phyloP scores from a whole-genome alignment of 2,113 vertebrate species.

The Lipotes vexillifer region DNA sequence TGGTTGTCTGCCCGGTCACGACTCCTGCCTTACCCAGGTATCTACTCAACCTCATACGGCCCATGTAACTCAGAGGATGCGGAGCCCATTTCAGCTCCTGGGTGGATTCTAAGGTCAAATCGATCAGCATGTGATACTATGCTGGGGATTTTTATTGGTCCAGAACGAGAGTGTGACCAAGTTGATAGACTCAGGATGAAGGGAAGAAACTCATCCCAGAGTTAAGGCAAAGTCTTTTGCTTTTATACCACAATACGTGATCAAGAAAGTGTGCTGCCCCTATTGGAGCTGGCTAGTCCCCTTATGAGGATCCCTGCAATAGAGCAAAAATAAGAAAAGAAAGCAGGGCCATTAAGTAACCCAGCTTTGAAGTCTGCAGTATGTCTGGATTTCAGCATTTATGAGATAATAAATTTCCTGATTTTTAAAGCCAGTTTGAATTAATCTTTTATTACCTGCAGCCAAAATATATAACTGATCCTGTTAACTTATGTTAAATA shows the following conservation, averaged over 20 bases:
- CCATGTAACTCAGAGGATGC: no score
- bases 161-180: not conserved
- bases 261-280: not conserved
- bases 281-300: not conserved
- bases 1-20: not conserved
- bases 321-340: not conserved
- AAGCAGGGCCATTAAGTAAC: not conserved
- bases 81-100: not conserved
- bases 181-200: not conserved
- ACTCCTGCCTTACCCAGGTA: not conserved
- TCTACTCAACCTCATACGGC: not conserved
- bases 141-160: not conserved
- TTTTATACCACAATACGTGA: not conserved
- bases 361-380: not conserved
- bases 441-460: not conserved
- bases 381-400: constrained; percentile 9
- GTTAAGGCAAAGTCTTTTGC: not conserved
- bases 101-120: not conserved
- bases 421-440: constrained; percentile 1
- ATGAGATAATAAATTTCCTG: not conserved
- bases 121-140: not conserved
- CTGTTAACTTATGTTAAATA: not conserved
- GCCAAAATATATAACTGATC: not conserved
- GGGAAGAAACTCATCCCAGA: not conserved
- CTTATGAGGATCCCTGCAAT: not conserved